These are phyloP conservation scores for Aromia moschata DNA, from an alignment of 2,888 invertebrate genomes.

Conservation along the genomic window DNA sequence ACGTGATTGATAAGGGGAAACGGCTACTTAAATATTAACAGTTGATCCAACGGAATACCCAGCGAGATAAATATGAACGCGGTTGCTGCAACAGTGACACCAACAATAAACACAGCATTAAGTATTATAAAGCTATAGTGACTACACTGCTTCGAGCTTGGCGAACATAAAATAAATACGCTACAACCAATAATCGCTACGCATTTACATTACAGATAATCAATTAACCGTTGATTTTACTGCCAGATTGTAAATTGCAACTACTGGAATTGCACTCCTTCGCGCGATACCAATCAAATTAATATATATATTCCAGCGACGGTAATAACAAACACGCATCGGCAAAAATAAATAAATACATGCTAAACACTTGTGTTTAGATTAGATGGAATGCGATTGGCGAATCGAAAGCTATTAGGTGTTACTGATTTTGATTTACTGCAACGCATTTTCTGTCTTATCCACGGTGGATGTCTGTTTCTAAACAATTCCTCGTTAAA, in stretches of 20 bases:
- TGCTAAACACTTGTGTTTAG: too few species aligned
- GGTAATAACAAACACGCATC: too few species aligned
- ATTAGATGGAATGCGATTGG: too few species aligned
- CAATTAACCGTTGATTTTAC: constrained; percentile 25
- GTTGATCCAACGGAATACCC: not conserved
- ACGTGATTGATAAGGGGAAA: constrained; percentile 1
- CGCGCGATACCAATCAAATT: not conserved
- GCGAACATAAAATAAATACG: constrained; percentile 20
- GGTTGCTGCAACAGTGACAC: constrained; percentile 7
- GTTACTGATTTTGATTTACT: too few species aligned
- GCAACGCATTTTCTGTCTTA: too few species aligned
- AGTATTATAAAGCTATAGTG: constrained; percentile 15
- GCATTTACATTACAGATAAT: constrained; percentile 19
- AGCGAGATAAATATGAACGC: not conserved
- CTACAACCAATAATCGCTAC: constrained; percentile 13
- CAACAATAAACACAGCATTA: constrained; percentile 17
- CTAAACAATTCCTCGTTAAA: too few species aligned
- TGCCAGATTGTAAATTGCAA: constrained; percentile 25
- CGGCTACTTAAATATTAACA: not conserved
- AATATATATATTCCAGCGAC: too few species aligned
- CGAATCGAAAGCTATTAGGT: too few species aligned
- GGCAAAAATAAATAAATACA: too few species aligned
- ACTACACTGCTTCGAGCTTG: constrained; percentile 12
- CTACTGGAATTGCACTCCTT: constrained; percentile 19
- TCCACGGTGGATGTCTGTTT: too few species aligned